Evolutionary conservation across 2,113 vertebrate genomes (phyloP), one percentile per base, ranked within the genome.

Genomic region (Barnardius zonarius): DNA sequence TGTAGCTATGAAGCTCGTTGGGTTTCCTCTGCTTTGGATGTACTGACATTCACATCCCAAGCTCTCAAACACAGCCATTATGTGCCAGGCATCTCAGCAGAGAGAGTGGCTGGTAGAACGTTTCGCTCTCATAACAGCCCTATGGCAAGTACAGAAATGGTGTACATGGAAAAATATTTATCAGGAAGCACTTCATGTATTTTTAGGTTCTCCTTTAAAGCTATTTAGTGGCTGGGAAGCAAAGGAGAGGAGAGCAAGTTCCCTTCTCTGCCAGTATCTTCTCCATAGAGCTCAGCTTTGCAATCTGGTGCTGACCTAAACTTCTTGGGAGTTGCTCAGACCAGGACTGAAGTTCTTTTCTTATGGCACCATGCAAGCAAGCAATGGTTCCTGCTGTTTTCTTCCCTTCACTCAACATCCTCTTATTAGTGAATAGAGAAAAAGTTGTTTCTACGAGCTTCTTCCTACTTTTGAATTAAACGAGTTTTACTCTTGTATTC

Each of bases 131-230:
- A 3, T 35, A 62, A 69, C 48, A 92, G 64, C 64, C 18, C 46
- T 62, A 25, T 39, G 66, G 80, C 83, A 94, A 84, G 66, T 52
- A 82, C 69, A 86, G 76, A 83, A 93, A 78, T 18, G 20, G 30
- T 17, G 22, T 76, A 88, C 20, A 1, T 76, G 86, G 86, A 95
- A 95, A 92, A 94, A 84, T 84, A 96, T 94, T 95, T 90, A 93
- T 91, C 73, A 77, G 86, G 86, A 90, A 90, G 48, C 25, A 89
- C 84, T 41, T 93, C n/a, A 62, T 92, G 44, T 93, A 75, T 84
- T 94, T 95, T 96, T 88, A 95, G 44, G 48, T 82, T 92, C 52
- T 93, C 39, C 37, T 92, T 93, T 96, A 84, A 92, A 84, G 52
- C 24, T 73, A 54, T 68, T 75, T 64, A 76, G 51, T 61, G 35